These are phyloP conservation scores for Standfussiana lucernea DNA, from an alignment of 2,888 invertebrate species.

Conservation along the genomic window DNA sequence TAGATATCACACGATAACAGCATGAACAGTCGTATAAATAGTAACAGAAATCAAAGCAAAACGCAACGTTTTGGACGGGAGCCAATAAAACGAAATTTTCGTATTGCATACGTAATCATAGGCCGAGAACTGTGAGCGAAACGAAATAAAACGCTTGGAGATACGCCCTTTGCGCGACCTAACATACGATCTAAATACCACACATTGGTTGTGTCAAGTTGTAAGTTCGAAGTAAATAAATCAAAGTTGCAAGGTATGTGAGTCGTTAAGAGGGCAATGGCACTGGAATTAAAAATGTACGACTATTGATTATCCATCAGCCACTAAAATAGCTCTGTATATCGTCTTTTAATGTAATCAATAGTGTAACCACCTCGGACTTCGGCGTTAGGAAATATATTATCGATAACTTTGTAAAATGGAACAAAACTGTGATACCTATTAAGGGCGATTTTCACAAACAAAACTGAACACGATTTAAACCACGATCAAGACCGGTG, in stretches of 20 bases:
- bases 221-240: slow-evolving; percentile 41
- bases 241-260: slow-evolving; percentile 22
- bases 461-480: not conserved
- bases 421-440: not conserved
- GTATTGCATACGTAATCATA: slow-evolving; percentile 78
- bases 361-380: slow-evolving; percentile 2
- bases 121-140: slow-evolving; percentile 58
- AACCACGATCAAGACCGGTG: not conserved
- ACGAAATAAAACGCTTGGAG: slow-evolving; percentile 56
- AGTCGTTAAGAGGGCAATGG: slow-evolving; percentile 61
- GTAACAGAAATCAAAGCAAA: slow-evolving; percentile 81
- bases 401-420: not conserved
- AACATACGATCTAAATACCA: slow-evolving; percentile 46
- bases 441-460: not conserved
- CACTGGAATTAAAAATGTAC: slow-evolving; percentile 69
- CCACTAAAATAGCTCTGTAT: slow-evolving; percentile 43
- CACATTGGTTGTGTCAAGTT: slow-evolving; percentile 37
- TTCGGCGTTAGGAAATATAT: not conserved
- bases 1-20: slow-evolving; percentile 79
- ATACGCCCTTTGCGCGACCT: slow-evolving; percentile 58
- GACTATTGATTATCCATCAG: slow-evolving; percentile 70
- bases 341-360: slow-evolving; percentile 39
- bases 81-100: slow-evolving; percentile 81
- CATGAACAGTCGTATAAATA: slow-evolving; percentile 83
- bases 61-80: slow-evolving; percentile 77